Base-by-base conservation (phyloP, 2,888 invertebrate genomes). In the Troides aeacus region DNA sequence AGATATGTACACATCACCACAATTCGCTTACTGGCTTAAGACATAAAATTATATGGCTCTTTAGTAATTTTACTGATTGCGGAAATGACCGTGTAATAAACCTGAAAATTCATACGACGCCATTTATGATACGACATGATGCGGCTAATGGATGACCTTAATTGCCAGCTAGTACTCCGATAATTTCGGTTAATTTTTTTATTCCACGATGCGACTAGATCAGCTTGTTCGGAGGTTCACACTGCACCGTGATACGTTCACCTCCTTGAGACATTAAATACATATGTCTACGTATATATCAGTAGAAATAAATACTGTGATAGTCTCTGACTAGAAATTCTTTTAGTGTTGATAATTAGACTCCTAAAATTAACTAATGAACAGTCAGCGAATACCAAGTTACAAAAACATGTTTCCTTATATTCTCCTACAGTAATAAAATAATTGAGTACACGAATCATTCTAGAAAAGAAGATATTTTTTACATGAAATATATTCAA, bases 131-230 rank as follows among this genome's bases (percentile, higher is more conserved):
- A 50, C 58, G 30, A 46, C 57, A 23, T 17, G 62, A 66, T 58
- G 57, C 50, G 46, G 57, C 46, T 66, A 62, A 69, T 69, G 62
- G 60, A 21, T 62, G 69, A 57, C 65, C 69, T 61, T 69, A 66
- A 65, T 66, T 65, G 64, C 68, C 58, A 18, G 62, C 36, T 58
- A 66, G 66, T 66, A 58, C 58, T 50, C 42, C 36, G 23, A 66
- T 62, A 57, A 69, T 36, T 64, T 69, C 24, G 23, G 24, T 50
- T 50, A 5, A 18, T 53, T 50, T 15, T 46, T 0, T 15, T 46
- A 15, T 46, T 46, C 1, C 4, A 12, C 46, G 15, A 46, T 15
- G 17, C 46, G 12, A 46, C 15, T 4, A 46, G 15, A 46, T 2
- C 0, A 46, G 46, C 15, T 46, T 17, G 1, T 15, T 12, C 1